Base-by-base conservation (phyloP, 2,113 vertebrate genomes). In the Sturnus vulgaris region DNA sequence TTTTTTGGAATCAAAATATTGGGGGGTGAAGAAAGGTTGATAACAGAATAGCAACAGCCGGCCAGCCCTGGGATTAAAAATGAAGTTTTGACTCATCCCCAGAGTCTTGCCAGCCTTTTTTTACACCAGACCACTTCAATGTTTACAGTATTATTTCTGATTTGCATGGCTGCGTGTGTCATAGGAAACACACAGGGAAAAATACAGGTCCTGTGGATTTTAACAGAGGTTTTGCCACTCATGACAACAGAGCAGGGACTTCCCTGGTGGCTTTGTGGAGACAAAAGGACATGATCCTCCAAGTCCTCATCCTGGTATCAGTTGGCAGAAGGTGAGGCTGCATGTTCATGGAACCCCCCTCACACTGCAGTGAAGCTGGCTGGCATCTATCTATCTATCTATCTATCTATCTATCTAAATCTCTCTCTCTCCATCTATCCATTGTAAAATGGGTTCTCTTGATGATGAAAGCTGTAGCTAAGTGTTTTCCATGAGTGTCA, bases 1-100 rank as follows among this genome's bases (percentile, higher is more conserved):
- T 91, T 91, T 93, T 92, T 60, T 31, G 28, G 59, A 89, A 95
- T 93, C 94, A 95, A 91, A 94, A 96, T 94, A 97, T 86, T 94
- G 91, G 35, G 73, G 76, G 53, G 61, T 8, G 15, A 90, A 73
- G 47, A 77, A 78, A 76, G 77, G 80, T 75, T 94, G 72, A 85
- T 81, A 82, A 77, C 79, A 91, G 95, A 94, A 93, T 52, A 92
- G 70, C 92, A 82, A 73, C 68, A 60, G 82, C 64, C 0, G 0
- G 66, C 75, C 19, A 22, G 79, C 81, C 66, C 83, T 53, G 57
- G 88, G 78, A 95, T 93, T 94, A 93, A 93, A 96, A 93, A 96
- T 92, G 57, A 92, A 90, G 92, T 86, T 96, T 88, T 88, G 82
- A 94, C 61, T 92, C 88, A 86, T 96, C 79, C 23, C 42, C 82